Base-by-base conservation (phyloP, 1,140 invertebrate species). In the Ostrea denselamellosa region DNA sequence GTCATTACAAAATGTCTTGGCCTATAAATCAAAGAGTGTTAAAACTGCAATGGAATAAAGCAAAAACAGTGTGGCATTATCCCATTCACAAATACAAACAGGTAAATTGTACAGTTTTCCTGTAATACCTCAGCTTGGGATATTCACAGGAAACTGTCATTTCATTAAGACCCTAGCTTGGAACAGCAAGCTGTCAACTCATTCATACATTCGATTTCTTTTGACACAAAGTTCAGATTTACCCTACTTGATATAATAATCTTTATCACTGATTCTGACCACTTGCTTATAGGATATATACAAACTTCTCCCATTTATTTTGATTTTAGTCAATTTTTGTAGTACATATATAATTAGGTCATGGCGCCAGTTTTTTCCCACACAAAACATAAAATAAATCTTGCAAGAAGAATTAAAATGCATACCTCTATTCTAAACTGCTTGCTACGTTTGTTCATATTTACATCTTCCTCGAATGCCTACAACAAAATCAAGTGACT, bases 401-500 rank as follows among this genome's bases (percentile, higher is more conserved):
- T 53, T 54, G 17, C 10, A 83, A 83, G 25, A 83, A 19, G 3
- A 53, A 22, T 2, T 9, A 22, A 52, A 83, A 83, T 83, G 51
- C 62, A 62, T 88, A 93, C 93, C 90, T 93, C 92, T 86, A 93
- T 93, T 84, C 89, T 90, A 86, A 89, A 93, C 53, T 92, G 90
- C 83, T 90, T 90, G 83, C 89, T 91, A 89, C 89, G 88, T 85
- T 91, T 92, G 51, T 44, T 86, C 56, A 89, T 88, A 56, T 85
- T 90, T 87, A 90, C 90, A 28, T 90, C 90, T 85, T 88, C 89
- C 77, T 92, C 90, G 54, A 90, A 89, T 68, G 90, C 92, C 92
- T 93, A 86, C 34, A 92, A 91, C 3, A 52, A 8, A 85, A 62
- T 86, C 8, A 22, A 52, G 51, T 82, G 25, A 28, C n/a, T 82